A percentile compares a stretch with the other conserved stretches of the same genome.
Conservation (phyloP, 2,113 vertebrate species). For the Phaethornis superciliosus region DNA sequence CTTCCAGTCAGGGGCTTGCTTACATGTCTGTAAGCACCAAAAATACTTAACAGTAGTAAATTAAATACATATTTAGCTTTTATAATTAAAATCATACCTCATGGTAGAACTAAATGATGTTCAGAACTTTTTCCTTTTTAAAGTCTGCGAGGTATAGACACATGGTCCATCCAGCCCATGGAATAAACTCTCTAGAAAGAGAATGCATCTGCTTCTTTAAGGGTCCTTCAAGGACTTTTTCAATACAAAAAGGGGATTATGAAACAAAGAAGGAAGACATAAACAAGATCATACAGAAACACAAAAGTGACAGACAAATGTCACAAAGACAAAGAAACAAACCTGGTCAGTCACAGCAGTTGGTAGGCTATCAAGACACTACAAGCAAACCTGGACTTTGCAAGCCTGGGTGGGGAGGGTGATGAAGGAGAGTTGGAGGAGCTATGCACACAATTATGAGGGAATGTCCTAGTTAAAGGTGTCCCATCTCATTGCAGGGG, state of each 20-base stretch:
- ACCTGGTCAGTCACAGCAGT: neutral
- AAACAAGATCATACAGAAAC: neutral
- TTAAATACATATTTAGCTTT: neutral
- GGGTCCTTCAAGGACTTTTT: neutral
- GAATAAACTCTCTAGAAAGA: neutral
- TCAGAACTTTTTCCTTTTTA: neutral
- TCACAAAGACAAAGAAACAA: neutral
- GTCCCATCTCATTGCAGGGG: no score
- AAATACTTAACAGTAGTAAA: neutral
- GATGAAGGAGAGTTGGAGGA: rapidly evolving
- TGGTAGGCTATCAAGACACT: neutral
- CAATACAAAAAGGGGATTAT: neutral
- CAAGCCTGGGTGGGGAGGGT: neutral
- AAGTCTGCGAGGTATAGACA: neutral
- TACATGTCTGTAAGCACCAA: neutral
- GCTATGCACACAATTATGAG: neutral
- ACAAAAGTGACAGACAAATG: neutral
- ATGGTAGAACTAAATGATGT: neutral
- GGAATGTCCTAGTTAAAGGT: neutral
- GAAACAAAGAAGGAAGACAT: neutral
- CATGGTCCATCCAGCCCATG: neutral
- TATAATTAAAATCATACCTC: neutral
- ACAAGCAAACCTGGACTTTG: neutral
- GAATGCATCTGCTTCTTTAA: neutral
- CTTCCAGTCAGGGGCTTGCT: neutral